phyloP scores from a whole-genome alignment of 2,797 vertebrate genomes.

The Distichodus sexfasciatus region DNA sequence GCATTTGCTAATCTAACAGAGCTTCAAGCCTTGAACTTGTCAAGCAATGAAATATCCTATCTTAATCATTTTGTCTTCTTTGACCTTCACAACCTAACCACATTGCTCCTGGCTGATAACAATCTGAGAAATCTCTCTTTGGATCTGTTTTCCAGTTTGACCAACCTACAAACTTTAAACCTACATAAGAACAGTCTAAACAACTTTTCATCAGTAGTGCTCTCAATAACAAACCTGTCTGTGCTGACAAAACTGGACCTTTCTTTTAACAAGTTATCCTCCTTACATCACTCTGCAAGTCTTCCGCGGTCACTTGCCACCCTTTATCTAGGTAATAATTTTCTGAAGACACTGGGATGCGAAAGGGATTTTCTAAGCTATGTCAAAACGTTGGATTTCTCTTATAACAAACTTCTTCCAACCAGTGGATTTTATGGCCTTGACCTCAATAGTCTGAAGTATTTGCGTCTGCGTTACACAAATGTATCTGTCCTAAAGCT shows the following conservation, averaged over 20 bases:
- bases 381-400: conserved; percentile 67
- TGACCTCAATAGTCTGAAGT: conserved; percentile 56
- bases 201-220: conserved; percentile 62
- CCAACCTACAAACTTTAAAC: conserved; percentile 56
- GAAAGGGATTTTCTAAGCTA: conserved; percentile 50
- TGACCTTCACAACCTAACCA: conserved; percentile 63
- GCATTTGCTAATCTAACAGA: conserved; percentile 63
- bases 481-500: conserved; percentile 57
- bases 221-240: conserved; percentile 60
- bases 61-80: conserved; percentile 61
- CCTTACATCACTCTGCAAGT: conserved; percentile 58
- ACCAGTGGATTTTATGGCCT: conserved; percentile 59
- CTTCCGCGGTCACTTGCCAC: conserved; percentile 61
- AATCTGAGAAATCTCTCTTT: conserved; percentile 57
- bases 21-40: conserved; percentile 68
- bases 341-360: conserved; percentile 61
- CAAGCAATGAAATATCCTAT: conserved; percentile 60
- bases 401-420: conserved; percentile 59
- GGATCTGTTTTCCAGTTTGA: conserved; percentile 63
- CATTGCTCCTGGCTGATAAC: conserved; percentile 66
- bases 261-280: conserved; percentile 63
- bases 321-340: conserved; percentile 64
- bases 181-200: conserved; percentile 61
- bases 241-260: conserved; percentile 61
- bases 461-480: conserved; percentile 63